Percentiles rank a stretch among this genome's conserved stretches.
Evolutionary conservation across 2,888 invertebrate species (phyloP).

Genomic region (Pristionchus exspectatus): DNA sequence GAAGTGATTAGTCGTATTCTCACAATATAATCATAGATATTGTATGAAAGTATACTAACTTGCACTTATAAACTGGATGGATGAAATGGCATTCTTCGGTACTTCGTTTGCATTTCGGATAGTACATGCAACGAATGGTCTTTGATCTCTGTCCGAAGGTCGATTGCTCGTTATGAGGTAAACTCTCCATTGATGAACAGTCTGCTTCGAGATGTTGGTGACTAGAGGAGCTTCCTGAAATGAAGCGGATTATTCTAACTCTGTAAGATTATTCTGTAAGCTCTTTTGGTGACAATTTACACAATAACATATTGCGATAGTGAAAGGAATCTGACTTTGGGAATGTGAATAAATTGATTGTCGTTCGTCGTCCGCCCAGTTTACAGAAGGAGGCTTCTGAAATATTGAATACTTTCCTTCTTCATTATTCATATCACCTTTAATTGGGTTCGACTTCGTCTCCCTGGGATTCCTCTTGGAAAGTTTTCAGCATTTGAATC

Average conservation of each 20-base stretch:
- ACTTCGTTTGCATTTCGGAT: neutral
- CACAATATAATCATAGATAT: neutral
- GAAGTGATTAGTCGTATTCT: neutral
- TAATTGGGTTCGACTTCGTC: conserved; percentile 10
- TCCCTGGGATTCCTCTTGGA: neutral
- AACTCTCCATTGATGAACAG: neutral
- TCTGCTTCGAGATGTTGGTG: neutral
- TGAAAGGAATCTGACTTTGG: neutral
- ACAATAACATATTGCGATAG: neutral
- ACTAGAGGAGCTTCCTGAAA: neutral
- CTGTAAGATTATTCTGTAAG: neutral
- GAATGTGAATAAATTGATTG: neutral
- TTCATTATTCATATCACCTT: neutral
- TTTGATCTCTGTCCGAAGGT: neutral
- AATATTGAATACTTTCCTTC: neutral
- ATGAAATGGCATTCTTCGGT: neutral
- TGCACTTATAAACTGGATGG: neutral
- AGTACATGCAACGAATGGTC: conserved; percentile 17
- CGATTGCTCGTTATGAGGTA: neutral
- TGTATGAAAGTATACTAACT: neutral
- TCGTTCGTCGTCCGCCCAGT: neutral
- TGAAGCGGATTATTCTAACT: neutral
- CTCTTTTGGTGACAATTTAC: neutral
- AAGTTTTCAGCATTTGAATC: neutral
- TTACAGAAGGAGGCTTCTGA: neutral